These are phyloP conservation scores for Merops nubicus DNA, from an alignment of 2,113 vertebrate genomes.

Conservation along the genomic window DNA sequence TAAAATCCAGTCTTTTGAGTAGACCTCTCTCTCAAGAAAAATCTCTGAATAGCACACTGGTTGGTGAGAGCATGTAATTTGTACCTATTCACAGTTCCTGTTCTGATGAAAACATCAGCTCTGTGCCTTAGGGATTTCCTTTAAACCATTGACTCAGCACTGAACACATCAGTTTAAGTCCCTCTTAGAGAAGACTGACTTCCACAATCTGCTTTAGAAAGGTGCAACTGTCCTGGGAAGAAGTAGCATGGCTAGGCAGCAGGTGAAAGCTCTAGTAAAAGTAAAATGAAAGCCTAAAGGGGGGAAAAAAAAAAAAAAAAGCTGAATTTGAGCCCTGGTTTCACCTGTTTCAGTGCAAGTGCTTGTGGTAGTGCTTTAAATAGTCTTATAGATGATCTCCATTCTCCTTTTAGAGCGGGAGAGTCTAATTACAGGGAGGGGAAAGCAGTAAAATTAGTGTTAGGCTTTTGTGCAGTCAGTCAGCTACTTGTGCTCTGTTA, in stretches of 20 bases:
- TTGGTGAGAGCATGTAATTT: neutral
- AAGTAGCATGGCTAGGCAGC: neutral
- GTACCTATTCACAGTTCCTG: neutral
- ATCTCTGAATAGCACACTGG: neutral
- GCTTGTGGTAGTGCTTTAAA: slow-evolving; percentile 61
- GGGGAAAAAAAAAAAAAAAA: neutral
- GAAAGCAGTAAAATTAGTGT: slow-evolving; percentile 21
- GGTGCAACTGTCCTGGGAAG: neutral
- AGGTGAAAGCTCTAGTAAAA: neutral
- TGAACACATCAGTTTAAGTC: neutral
- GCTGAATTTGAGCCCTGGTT: neutral
- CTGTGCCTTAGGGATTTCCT: neutral
- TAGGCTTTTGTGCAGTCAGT: slow-evolving; percentile 1
- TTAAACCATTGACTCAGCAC: neutral
- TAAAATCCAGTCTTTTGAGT: neutral
- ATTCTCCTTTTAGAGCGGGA: slow-evolving; percentile 61
- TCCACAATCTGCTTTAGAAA: neutral
- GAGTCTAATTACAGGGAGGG: slow-evolving; percentile 67
- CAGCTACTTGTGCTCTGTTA: neutral
- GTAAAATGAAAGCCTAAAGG: neutral
- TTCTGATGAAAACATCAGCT: neutral
- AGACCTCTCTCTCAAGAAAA: neutral
- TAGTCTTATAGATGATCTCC: slow-evolving; percentile 36
- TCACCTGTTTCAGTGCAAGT: slow-evolving; percentile 43
- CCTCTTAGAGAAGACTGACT: neutral